These are phyloP conservation scores for Microcebus murinus DNA, from an alignment of 2,113 vertebrate species.

Conservation along the genomic window DNA sequence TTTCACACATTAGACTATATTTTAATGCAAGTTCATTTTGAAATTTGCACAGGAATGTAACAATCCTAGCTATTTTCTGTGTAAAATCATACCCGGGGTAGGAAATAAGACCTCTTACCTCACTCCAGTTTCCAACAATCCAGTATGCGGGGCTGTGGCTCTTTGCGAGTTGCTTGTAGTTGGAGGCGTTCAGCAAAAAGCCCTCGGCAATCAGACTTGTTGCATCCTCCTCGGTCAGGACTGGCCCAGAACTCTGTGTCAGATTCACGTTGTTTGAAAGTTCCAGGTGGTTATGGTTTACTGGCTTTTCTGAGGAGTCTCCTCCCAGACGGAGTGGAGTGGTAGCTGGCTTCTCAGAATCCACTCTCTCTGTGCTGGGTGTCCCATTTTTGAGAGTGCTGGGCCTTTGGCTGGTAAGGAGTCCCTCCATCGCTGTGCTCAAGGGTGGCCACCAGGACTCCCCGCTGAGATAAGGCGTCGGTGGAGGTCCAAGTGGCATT, in stretches of 20 bases:
- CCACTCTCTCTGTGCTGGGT: constrained; percentile 8
- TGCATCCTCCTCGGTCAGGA: constrained; percentile 47
- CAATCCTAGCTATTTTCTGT: neutral
- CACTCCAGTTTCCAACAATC: constrained; percentile 94
- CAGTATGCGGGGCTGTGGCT: constrained; percentile 84
- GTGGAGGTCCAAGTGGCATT: neutral
- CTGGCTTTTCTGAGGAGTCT: neutral
- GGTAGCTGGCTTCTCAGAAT: neutral
- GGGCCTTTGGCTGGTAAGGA: constrained; percentile 16
- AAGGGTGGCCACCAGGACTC: neutral
- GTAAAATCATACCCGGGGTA: neutral
- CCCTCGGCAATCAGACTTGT: constrained; percentile 61
- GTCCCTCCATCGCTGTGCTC: constrained; percentile 1
- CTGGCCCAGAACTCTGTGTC: neutral
- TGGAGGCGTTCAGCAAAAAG: constrained; percentile 63
- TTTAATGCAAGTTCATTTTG: neutral
- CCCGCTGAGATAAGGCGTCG: neutral
- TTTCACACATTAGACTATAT: neutral
- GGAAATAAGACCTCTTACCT: constrained; percentile 83
- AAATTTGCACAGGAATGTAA: neutral
- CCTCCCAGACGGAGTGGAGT: neutral
- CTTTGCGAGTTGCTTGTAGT: constrained; percentile 64
- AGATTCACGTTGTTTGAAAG: neutral
- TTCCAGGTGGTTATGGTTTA: constrained; percentile 51
- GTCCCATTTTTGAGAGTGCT: constrained; percentile 27